Conservation (phyloP, 2,888 invertebrate genomes). For the Carterocephalus palaemon region DNA sequence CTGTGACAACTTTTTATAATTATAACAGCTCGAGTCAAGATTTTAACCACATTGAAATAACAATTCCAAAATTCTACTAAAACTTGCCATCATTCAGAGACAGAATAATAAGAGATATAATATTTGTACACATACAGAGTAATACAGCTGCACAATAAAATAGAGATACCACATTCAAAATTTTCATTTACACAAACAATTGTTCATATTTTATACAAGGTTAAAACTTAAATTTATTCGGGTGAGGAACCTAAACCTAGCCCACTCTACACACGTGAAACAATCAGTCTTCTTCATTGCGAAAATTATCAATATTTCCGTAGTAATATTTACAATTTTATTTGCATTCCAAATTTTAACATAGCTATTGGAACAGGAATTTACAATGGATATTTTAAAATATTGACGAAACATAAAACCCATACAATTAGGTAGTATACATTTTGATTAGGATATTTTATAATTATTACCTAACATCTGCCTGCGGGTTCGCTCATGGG, state of each 20-base stretch:
- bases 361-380: slow-evolving; percentile 33
- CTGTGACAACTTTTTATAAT: too few relatives aligned
- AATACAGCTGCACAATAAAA: slow-evolving; percentile 11
- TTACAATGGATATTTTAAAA: slow-evolving; percentile 39
- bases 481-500: too few relatives aligned
- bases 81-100: not conserved
- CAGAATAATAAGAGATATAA: slow-evolving; percentile 2
- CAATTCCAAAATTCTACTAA: slow-evolving; percentile 14
- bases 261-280: slow-evolving; percentile 68
- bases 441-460: too few relatives aligned
- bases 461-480: too few relatives aligned
- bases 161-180: slow-evolving; percentile 35
- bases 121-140: not conserved
- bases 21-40: too few relatives aligned
- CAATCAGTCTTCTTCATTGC: slow-evolving; percentile 77
- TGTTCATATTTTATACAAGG: slow-evolving; percentile 40
- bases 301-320: slow-evolving; percentile 69
- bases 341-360: slow-evolving; percentile 17
- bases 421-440: not conserved
- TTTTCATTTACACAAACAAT: slow-evolving; percentile 41
- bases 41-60: not conserved
- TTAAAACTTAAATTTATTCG: slow-evolving; percentile 64
- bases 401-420: slow-evolving; percentile 22
- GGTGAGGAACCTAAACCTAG: slow-evolving; percentile 65
- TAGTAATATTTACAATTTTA: slow-evolving; percentile 27